Percentiles rank a stretch among this genome's conserved stretches.
These are phyloP conservation scores for Hylaea fasciaria DNA, from an alignment of 2,888 invertebrate species.

Conservation along the genomic window DNA sequence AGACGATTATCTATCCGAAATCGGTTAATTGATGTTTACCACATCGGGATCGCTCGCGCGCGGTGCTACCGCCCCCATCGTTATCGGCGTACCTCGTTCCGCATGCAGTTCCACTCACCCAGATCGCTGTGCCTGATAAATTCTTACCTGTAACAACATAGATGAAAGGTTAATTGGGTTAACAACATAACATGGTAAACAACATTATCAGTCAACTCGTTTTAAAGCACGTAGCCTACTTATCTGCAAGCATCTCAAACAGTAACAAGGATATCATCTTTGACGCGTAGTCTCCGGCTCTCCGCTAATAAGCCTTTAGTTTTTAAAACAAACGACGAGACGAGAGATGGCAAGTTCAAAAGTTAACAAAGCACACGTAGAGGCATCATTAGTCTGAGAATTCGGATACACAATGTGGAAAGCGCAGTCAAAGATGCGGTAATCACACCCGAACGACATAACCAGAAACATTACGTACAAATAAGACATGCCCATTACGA, in stretches of 20 bases:
- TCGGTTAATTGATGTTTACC: constrained; percentile 81
- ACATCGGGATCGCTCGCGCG: constrained; percentile 58
- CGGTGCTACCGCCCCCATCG: constrained; percentile 48
- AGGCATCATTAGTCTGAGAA: constrained; percentile 44
- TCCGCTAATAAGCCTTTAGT: constrained; percentile 14
- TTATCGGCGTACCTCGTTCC: constrained; percentile 46
- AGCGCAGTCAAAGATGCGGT: constrained; percentile 63
- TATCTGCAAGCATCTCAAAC: not conserved
- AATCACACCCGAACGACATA: constrained; percentile 68
- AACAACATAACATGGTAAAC: not conserved
- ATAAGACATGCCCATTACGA: constrained; percentile 64
- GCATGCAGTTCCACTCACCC: constrained; percentile 57
- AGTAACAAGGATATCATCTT: not conserved
- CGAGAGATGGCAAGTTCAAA: constrained; percentile 54
- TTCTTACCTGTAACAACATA: constrained; percentile 76
- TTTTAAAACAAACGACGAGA: constrained; percentile 8
- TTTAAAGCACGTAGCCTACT: not conserved
- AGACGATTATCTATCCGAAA: constrained; percentile 77
- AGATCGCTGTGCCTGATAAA: constrained; percentile 45
- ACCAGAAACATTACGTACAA: constrained; percentile 73
- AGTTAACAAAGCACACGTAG: constrained; percentile 63
- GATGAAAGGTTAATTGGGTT: constrained; percentile 45
- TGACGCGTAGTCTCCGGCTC: not conserved
- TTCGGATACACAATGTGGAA: constrained; percentile 52
- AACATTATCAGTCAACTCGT: constrained; percentile 11